phyloP scores from a whole-genome alignment of 2,888 invertebrate species.

The Thymelicus sylvestris region DNA sequence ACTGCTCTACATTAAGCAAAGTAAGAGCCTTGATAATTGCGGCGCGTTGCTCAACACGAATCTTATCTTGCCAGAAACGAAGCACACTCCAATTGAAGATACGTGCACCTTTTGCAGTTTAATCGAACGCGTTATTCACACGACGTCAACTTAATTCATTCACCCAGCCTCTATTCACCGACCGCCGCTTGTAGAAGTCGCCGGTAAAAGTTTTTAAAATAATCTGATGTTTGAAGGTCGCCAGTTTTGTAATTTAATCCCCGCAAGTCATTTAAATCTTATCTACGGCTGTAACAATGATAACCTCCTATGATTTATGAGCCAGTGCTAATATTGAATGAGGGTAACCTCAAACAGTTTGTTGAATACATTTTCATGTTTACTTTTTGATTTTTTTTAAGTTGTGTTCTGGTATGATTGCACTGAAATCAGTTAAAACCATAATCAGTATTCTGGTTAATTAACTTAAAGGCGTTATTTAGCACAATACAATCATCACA shows the following conservation, averaged over 20 bases:
- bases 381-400: no score
- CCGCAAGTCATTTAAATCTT: slow-evolving; percentile 58
- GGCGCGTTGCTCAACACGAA: slow-evolving; percentile 40
- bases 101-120: slow-evolving; percentile 43
- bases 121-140: slow-evolving; percentile 56
- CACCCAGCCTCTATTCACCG: slow-evolving; percentile 59
- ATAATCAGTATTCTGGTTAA: not conserved
- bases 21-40: slow-evolving; percentile 37
- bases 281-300: slow-evolving; percentile 47
- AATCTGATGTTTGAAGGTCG: slow-evolving; percentile 73
- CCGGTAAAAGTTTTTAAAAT: slow-evolving; percentile 72
- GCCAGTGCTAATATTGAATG: slow-evolving; percentile 3
- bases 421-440: not conserved
- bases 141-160: slow-evolving; percentile 66
- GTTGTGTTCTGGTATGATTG: no score
- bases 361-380: not conserved
- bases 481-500: slow-evolving; percentile 49
- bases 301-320: slow-evolving; percentile 21
- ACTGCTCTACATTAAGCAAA: slow-evolving; percentile 36
- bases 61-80: slow-evolving; percentile 33
- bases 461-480: slow-evolving; percentile 14
- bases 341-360: not conserved
- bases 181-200: slow-evolving; percentile 45
- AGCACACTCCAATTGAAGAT: slow-evolving; percentile 24
- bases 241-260: slow-evolving; percentile 69